These are phyloP conservation scores for Aphodius granarius DNA, from an alignment of 2,888 invertebrate genomes.

Conservation along the genomic window DNA sequence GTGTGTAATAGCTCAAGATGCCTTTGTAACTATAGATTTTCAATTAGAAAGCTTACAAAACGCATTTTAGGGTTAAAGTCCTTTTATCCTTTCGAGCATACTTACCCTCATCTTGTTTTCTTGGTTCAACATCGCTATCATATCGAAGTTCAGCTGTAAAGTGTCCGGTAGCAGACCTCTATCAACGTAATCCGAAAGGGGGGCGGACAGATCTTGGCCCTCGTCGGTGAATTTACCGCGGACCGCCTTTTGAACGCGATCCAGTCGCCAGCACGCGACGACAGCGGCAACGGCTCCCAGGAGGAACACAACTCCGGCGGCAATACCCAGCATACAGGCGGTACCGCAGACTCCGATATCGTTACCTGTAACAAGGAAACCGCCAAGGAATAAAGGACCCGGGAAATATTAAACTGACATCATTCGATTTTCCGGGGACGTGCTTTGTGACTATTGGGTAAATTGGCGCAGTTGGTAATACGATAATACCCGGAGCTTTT, in stretches of 20 bases:
- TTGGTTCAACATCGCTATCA: conserved; percentile 43
- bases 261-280: conserved; percentile 46
- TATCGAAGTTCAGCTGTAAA: conserved; percentile 49
- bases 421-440: not conserved
- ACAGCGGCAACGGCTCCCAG: conserved; percentile 42
- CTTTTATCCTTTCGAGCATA: too few species aligned
- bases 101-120: conserved; percentile 45
- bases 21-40: too few species aligned
- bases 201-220: conserved; percentile 45
- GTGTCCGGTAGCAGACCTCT: conserved; percentile 44
- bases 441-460: not conserved
- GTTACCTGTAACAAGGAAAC: conserved; percentile 32
- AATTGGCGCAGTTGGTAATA: not conserved
- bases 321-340: conserved; percentile 54
- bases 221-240: conserved; percentile 45
- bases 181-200: conserved; percentile 47
- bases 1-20: too few species aligned
- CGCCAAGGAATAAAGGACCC: not conserved
- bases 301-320: conserved; percentile 51
- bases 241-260: conserved; percentile 44
- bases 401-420: not conserved
- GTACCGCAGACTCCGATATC: conserved; percentile 52
- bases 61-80: too few species aligned
- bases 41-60: too few species aligned
- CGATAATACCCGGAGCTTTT: not conserved